Conservation (phyloP, 2,888 invertebrate genomes). For the Campoletis raptor region DNA sequence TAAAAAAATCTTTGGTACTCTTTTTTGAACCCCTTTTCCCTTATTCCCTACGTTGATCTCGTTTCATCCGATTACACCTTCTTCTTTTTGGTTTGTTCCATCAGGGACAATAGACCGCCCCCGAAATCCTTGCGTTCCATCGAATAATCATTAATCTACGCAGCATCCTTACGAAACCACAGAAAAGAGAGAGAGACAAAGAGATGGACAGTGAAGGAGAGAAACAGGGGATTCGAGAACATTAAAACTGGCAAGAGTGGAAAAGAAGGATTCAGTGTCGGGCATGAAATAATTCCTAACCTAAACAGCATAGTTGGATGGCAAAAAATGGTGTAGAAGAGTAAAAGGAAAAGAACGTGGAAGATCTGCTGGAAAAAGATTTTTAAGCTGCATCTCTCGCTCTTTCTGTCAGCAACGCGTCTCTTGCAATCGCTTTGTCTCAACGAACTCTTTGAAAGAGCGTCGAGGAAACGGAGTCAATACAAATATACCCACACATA, state of each 20-base stretch:
- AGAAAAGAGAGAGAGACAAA: conserved; percentile 54
- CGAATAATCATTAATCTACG: conserved; percentile 74
- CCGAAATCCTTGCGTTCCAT: conserved; percentile 68
- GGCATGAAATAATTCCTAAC: conserved; percentile 74
- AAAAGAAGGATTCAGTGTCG: conserved; percentile 1
- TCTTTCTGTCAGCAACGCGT: conserved; percentile 30
- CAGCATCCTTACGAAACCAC: conserved; percentile 6
- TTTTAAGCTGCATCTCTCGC: conserved; percentile 27
- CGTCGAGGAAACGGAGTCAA: conserved; percentile 20
- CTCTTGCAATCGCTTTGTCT: conserved; percentile 56
- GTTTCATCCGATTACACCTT: conserved; percentile 38
- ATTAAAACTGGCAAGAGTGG: background rate
- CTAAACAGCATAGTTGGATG: conserved; percentile 70
- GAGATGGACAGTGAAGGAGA: conserved; percentile 60
- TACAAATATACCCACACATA: background rate
- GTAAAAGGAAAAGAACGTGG: background rate
- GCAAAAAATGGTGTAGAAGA: conserved; percentile 28
- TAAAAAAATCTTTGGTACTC: conserved; percentile 11
- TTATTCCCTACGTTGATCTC: conserved; percentile 30
- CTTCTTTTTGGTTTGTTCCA: conserved; percentile 34
- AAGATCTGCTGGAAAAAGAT: conserved; percentile 43
- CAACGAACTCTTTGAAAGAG: conserved; percentile 20
- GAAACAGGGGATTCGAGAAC: background rate
- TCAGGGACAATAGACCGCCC: conserved; percentile 69
- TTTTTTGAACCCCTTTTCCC: conserved; percentile 45